Evolutionary conservation across 2,888 invertebrate genomes (phyloP).

Genomic region (Salpingus planirostris): DNA sequence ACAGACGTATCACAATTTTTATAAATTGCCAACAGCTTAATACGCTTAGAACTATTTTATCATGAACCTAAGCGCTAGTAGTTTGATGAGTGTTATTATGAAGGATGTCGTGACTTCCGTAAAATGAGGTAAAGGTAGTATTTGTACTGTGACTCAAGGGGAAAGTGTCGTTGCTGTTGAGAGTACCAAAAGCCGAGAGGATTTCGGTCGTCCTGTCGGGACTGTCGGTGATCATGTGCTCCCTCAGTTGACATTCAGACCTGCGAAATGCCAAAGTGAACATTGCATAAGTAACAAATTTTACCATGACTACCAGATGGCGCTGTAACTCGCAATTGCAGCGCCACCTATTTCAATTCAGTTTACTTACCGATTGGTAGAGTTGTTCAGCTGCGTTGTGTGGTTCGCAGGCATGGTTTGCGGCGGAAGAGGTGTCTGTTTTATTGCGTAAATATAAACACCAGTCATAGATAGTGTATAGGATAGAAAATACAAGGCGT

Average conservation of each 20-base stretch:
- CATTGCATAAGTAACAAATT: too few relatives aligned
- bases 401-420: constrained; percentile 28
- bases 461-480: constrained; percentile 70
- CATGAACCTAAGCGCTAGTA: constrained; percentile 26
- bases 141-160: constrained; percentile 47
- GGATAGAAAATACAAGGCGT: constrained; percentile 71
- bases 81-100: constrained; percentile 24
- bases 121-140: constrained; percentile 48
- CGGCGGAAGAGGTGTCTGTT: constrained; percentile 47
- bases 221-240: constrained; percentile 37
- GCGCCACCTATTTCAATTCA: constrained; percentile 1
- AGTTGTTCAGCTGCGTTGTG: constrained; percentile 33
- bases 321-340: too few relatives aligned
- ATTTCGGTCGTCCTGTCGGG: constrained; percentile 40
- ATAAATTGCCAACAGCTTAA: too few relatives aligned
- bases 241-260: constrained; percentile 34
- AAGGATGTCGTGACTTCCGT: constrained; percentile 43
- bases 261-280: constrained; percentile 17
- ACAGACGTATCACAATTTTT: too few relatives aligned
- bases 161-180: constrained; percentile 42
- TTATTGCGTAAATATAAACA: constrained; percentile 56
- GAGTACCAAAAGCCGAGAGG: constrained; percentile 39
- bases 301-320: too few relatives aligned
- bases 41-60: too few relatives aligned
- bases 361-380: constrained; percentile 26